Evolutionary conservation across 2,797 vertebrate species (phyloP), one percentile per base, ranked within the genome.

Genomic region (Peromyscus eremicus): DNA sequence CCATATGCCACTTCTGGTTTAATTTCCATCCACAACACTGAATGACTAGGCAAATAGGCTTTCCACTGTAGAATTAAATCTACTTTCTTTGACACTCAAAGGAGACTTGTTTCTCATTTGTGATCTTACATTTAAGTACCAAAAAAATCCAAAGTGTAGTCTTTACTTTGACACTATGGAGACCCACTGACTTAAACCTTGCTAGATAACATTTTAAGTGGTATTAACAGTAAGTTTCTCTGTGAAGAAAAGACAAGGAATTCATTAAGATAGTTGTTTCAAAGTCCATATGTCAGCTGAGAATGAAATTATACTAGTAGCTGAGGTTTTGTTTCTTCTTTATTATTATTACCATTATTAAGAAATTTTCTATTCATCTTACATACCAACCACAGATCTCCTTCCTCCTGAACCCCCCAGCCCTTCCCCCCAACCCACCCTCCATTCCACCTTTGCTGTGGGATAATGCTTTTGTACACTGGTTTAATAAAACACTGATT

Each of bases 221-320:
- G 88, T 64, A 94, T 94, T 96, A 92, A 85, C 40, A 79, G 32
- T 17, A 88, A 89, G 64, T 86, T 96, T 95, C 37, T 92, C 40
- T 3, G 4, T 80, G 32, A 40, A 93, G 23, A 68, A 43, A 89
- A 93, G 76, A 92, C n/a, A 83, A 84, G 49, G 5, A 92, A 82
- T 95, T 96, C 92, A 96, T 96, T 97, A 96, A 92, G 91, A 77
- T 12, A 86, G 73, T 49, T 70, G 94, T 62, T 95, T 91, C 66
- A 60, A 97, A 81, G 19, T 83, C 85, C 23, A 55, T 40, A 68
- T 94, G 83, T 64, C 23, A 82, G 52, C 75, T 91, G 62, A 97
- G 62, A 94, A 46, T 84, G 57, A 94, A 95, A 92, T 91, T 70
- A 95, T 49, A 79, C 66, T 88, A 66, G 64, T 37, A 70, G 23